These are phyloP conservation scores for Mesochorus sp. DNA, from an alignment of 2,888 invertebrate genomes.

Conservation along the genomic window DNA sequence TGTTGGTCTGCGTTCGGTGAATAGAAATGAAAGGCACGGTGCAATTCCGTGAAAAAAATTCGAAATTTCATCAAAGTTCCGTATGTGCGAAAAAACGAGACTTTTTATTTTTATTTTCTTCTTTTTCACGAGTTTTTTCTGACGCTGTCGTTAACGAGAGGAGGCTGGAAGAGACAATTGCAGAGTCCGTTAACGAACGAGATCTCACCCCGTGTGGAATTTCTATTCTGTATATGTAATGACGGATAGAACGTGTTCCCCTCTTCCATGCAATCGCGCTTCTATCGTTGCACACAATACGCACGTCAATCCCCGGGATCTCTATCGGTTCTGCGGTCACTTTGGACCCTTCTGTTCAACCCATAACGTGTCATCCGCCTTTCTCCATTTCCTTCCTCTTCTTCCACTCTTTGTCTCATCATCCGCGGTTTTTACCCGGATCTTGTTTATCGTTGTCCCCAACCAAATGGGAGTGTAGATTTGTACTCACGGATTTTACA, in stretches of 20 bases:
- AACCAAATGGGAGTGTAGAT: conserved; percentile 10
- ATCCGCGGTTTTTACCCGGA: conserved; percentile 1
- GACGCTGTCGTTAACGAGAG: conserved; percentile 47
- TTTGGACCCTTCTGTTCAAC: conserved; percentile 29
- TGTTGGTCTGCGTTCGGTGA: conserved; percentile 17
- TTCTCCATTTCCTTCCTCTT: conserved; percentile 17
- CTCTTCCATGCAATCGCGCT: conserved; percentile 25
- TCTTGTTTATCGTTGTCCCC: background rate
- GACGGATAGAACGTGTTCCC: conserved; percentile 21
- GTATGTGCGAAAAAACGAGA: conserved; percentile 2
- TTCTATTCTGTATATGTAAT: conserved; percentile 41
- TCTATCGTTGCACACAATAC: background rate
- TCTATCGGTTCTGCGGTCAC: conserved; percentile 19
- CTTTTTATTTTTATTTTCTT: background rate
- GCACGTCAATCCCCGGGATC: conserved; percentile 27
- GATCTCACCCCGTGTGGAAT: conserved; percentile 42
- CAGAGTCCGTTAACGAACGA: conserved; percentile 58
- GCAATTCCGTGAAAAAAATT: conserved; percentile 25
- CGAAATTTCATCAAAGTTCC: conserved; percentile 31
- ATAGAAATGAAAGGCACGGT: conserved; percentile 12
- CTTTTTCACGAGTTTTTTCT: conserved; percentile 32
- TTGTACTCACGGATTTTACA: background rate
- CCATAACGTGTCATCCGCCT: conserved; percentile 47
- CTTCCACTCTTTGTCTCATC: background rate
- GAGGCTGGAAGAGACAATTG: conserved; percentile 45